These are phyloP conservation scores for Lasioglossum pauxillum DNA, from an alignment of 2,888 invertebrate species.

Conservation along the genomic window DNA sequence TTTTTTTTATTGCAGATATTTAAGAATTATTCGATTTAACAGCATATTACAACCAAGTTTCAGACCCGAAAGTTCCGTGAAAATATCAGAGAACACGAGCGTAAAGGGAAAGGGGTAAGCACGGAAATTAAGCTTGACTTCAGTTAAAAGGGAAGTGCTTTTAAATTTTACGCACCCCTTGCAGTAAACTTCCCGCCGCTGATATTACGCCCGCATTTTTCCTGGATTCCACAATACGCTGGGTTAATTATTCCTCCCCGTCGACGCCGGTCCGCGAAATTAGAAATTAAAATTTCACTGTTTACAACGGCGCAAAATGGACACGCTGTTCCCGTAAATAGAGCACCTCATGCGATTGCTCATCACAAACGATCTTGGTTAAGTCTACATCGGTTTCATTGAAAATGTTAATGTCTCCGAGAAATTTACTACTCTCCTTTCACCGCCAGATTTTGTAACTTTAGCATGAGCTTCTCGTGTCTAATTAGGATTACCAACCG, in stretches of 20 bases:
- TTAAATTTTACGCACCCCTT: conserved; percentile 45
- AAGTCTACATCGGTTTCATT: neutral
- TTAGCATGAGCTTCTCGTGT: neutral
- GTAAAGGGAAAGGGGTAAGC: conserved; percentile 5
- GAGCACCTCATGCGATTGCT: conserved; percentile 10
- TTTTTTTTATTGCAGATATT: neutral
- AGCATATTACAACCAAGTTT: neutral
- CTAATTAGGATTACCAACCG: too few species aligned
- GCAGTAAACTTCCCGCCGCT: conserved; percentile 15
- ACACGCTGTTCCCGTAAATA: conserved; percentile 14
- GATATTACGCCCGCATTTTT: conserved; percentile 43
- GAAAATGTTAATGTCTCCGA: neutral
- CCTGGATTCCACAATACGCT: conserved; percentile 39
- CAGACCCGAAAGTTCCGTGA: neutral
- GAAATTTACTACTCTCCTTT: neutral
- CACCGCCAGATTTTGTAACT: neutral
- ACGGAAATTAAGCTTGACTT: conserved; percentile 32
- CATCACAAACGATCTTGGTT: neutral
- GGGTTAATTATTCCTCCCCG: conserved; percentile 54
- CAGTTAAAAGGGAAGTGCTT: conserved; percentile 40
- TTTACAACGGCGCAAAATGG: conserved; percentile 56
- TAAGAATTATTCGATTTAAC: neutral
- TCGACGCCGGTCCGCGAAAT: conserved; percentile 50
- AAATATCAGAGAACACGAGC: conserved; percentile 19
- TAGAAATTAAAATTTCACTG: conserved; percentile 70